Percentiles rank a stretch among this genome's conserved stretches.
Evolutionary conservation across 2,113 vertebrate species (phyloP).

Genomic region (Pycnonotus jocosus): DNA sequence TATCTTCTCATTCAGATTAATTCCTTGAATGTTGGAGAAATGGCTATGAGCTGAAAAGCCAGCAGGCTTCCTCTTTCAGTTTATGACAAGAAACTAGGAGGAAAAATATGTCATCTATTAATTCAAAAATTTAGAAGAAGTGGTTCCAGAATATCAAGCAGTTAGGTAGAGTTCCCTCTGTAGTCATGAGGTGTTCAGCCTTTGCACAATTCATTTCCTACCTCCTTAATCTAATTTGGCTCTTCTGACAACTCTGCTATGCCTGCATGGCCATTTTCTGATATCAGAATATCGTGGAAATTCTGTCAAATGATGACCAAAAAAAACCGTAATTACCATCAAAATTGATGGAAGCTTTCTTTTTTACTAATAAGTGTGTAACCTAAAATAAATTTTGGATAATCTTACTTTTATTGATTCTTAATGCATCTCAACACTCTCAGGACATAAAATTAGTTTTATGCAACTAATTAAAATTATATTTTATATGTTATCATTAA

Average conservation of each 20-base stretch:
- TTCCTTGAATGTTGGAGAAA: slow-evolving; percentile 16
- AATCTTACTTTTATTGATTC: not conserved
- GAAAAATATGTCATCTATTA: slow-evolving; percentile 41
- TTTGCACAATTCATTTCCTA: not conserved
- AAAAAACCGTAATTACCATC: not conserved
- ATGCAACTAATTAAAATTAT: not conserved
- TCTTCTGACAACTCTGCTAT: not conserved
- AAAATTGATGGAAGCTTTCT: not conserved
- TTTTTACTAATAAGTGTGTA: not conserved
- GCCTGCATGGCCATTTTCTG: not conserved
- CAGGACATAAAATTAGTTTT: not conserved
- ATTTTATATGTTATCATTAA: not conserved
- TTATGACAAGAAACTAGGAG: slow-evolving; percentile 13
- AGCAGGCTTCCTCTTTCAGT: not conserved
- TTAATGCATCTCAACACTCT: not conserved
- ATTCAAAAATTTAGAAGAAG: slow-evolving; percentile 2
- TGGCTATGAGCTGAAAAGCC: slow-evolving; percentile 9
- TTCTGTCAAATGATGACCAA: not conserved
- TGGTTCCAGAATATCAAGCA: not conserved
- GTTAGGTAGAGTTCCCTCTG: not conserved
- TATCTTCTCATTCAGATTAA: slow-evolving; percentile 40
- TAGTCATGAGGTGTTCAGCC: not conserved
- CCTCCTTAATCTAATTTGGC: not conserved
- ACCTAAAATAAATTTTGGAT: not conserved
- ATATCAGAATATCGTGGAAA: not conserved